These are phyloP conservation scores for Acanthis flammea DNA, from an alignment of 2,797 vertebrate species.

Conservation along the genomic window DNA sequence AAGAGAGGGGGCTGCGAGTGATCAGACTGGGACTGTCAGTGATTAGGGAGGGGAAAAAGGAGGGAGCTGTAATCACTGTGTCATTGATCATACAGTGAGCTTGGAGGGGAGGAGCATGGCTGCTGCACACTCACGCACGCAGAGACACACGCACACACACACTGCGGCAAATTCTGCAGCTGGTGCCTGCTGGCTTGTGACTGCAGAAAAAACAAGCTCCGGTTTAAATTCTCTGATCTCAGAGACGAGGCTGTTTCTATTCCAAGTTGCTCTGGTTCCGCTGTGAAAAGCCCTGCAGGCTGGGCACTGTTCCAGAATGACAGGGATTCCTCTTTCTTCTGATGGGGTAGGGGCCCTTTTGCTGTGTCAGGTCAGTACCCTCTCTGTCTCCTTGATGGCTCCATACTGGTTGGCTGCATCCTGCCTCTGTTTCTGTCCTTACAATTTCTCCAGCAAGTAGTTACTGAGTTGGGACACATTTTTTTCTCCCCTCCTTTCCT, in stretches of 20 bases:
- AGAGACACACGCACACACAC: constrained; percentile 51
- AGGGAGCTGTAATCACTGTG: constrained; percentile 13
- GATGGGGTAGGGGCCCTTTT: neutral
- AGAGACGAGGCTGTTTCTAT: constrained; percentile 44
- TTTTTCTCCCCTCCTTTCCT: neutral
- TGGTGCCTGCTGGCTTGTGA: constrained; percentile 67
- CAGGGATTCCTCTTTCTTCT: neutral
- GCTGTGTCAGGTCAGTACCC: neutral
- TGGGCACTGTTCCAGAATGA: neutral
- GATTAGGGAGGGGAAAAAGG: neutral
- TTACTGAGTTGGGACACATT: neutral
- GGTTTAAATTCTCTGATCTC: constrained; percentile 54
- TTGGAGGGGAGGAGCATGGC: constrained; percentile 65
- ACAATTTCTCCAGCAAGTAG: neutral
- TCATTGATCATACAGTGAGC: constrained; percentile 37
- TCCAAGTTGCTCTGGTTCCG: constrained; percentile 27
- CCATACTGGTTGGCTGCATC: neutral
- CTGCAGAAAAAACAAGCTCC: constrained; percentile 64
- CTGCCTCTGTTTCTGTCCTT: neutral
- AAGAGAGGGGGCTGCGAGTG: neutral
- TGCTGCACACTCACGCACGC: constrained; percentile 52
- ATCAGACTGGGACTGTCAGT: neutral
- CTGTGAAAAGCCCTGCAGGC: constrained; percentile 31
- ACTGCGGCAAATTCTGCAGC: constrained; percentile 77
- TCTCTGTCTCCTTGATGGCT: neutral